Conservation (phyloP, 1,140 invertebrate species). For the Papilio polytes region DNA sequence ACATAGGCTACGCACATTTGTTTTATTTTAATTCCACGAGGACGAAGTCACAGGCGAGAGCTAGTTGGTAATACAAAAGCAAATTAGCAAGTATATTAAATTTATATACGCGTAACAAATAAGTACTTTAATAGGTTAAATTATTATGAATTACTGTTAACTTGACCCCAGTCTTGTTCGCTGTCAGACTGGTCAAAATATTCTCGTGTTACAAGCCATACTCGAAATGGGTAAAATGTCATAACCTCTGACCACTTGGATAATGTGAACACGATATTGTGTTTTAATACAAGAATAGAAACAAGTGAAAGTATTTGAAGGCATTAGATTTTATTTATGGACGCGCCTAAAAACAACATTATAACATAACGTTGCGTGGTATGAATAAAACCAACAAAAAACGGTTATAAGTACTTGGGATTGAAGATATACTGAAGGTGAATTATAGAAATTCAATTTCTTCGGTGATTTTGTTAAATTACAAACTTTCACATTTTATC, state of each 20-base stretch:
- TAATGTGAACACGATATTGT: conserved; percentile 24
- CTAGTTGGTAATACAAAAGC: background rate
- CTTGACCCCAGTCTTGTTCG: conserved; percentile 8
- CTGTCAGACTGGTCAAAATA: conserved; percentile 19
- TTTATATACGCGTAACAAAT: background rate
- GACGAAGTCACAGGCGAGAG: no score
- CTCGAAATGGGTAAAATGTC: background rate
- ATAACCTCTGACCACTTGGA: conserved; percentile 51
- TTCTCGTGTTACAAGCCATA: background rate
- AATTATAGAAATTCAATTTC: no score
- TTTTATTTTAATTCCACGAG: no score
- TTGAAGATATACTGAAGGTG: no score
- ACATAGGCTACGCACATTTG: no score
- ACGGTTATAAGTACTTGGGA: no score
- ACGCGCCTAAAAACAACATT: background rate
- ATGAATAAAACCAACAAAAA: no score
- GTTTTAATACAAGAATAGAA: background rate
- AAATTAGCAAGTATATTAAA: background rate
- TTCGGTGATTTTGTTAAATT: no score
- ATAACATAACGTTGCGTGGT: background rate
- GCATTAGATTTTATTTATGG: background rate
- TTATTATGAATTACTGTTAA: conserved; percentile 17
- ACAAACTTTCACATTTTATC: background rate
- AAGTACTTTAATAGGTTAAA: background rate
- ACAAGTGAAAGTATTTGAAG: background rate